Evolutionary conservation across 2,113 vertebrate species (phyloP), one percentile per base, ranked within the genome.

Genomic region (Machaerirhynchus nigripectus): DNA sequence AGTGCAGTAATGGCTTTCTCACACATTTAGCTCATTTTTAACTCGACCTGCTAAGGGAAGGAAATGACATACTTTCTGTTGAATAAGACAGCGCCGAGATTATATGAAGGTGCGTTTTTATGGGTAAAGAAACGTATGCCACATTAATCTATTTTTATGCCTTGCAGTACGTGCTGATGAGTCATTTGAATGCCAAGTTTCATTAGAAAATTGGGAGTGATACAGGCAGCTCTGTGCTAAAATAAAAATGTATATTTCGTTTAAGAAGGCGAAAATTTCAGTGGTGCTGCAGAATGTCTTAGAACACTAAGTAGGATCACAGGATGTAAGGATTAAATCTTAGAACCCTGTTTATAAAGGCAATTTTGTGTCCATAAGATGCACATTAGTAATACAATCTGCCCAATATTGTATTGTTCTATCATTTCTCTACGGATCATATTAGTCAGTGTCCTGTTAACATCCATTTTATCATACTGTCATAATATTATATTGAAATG

Each of bases 401-500:
- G 76, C 52, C 76, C 10, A 6, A 55, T 31, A n/a, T 69, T 77
- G 63, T 42, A 94, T 90, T 89, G 73, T 91, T 88, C 93, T 86
- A 82, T 73, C 81, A 79, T 67, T 63, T 85, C 95, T 94, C 53
- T 64, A 73, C 2, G 42, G 83, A 87, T 86, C 89, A 7, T 96
- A 97, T 96, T 96, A 96, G 94, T 97, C 94, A 95, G 91, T 95
- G 82, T 93, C 82, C 89, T 94, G 89, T 97, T 97, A 97, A 86
- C 96, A 97, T 89, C 87, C 61, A 94, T 94, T 94, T 94, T 91
- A 97, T 96, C 92, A 96, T 91, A 96, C 82, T 91, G 55, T 95
- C 96, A 94, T 94, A 87, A 96, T 97, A 96, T 89, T 90, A 82
- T 95, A 97, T 52, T 95, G 84, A 98, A 97, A 97, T 98, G 94